A percentile compares a stretch with the other conserved stretches of the same genome.
Conservation (phyloP, 2,113 vertebrate genomes). For the Nettapus auritus region DNA sequence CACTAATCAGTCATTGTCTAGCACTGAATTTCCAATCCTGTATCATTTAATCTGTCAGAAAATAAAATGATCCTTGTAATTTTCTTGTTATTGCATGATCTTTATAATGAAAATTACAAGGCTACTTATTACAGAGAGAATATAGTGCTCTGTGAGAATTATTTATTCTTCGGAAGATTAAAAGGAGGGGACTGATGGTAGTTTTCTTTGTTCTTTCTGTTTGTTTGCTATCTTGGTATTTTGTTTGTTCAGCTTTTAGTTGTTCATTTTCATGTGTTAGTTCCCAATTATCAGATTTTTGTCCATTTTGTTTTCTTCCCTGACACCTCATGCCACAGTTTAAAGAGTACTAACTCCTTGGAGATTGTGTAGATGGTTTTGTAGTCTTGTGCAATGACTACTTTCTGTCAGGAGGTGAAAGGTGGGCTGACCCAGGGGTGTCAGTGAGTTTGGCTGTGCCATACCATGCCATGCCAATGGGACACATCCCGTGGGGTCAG, state of each 20-base stretch:
- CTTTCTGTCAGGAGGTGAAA: accelerated
- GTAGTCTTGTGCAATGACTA: no score
- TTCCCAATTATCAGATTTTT: not conserved
- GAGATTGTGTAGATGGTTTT: not conserved
- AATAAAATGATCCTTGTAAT: constrained; percentile 22
- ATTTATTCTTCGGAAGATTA: not conserved
- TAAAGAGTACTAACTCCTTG: not conserved
- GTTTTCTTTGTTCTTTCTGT: not conserved
- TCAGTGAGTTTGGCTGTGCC: accelerated
- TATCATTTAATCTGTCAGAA: constrained; percentile 2
- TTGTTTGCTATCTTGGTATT: not conserved
- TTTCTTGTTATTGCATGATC: constrained; percentile 31
- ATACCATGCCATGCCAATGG: accelerated
- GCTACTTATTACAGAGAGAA: not conserved
- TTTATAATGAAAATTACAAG: constrained; percentile 13
- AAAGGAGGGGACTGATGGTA: not conserved
- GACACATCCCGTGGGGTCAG: accelerated
- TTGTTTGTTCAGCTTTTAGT: not conserved
- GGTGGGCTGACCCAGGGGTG: not conserved
- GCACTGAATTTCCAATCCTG: not conserved
- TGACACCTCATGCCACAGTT: not conserved
- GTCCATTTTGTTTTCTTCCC: not conserved
- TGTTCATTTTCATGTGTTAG: not conserved
- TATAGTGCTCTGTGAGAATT: not conserved
- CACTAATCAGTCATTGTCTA: not conserved